phyloP scores from a whole-genome alignment of 1,140 invertebrate species.

The Drosophila nasuta region DNA sequence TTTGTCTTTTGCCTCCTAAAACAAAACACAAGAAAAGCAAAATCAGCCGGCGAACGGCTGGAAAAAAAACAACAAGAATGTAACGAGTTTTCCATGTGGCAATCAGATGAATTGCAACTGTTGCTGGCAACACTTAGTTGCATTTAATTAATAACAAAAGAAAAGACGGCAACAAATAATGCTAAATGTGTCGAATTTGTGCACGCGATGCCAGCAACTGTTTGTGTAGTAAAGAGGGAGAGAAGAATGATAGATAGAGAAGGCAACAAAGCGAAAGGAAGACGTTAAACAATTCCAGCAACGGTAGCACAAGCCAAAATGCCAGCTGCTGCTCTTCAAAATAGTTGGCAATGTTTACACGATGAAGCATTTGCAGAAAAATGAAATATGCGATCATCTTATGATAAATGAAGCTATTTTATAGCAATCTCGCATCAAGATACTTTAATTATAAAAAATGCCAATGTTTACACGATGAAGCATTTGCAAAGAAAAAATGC shows the following conservation, averaged over 20 bases:
- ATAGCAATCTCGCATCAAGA: no score
- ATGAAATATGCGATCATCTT: no score
- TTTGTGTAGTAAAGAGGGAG: neutral
- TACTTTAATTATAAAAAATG: no score
- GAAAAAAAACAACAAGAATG: slow-evolving; percentile 29
- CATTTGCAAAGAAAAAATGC: no score
- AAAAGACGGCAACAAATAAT: slow-evolving; percentile 10
- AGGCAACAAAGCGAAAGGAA: neutral
- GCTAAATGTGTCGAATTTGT: slow-evolving; percentile 14
- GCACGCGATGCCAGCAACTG: slow-evolving; percentile 23
- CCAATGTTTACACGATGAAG: no score
- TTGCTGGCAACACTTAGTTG: slow-evolving; percentile 29
- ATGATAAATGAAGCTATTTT: no score
- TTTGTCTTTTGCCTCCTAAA: slow-evolving; percentile 4
- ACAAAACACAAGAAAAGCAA: slow-evolving; percentile 20
- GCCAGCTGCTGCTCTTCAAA: neutral
- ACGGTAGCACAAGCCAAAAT: neutral
- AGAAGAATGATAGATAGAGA: neutral
- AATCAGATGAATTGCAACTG: slow-evolving; percentile 68
- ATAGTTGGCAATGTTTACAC: neutral
- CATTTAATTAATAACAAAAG: slow-evolving; percentile 39
- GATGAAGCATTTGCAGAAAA: neutral
- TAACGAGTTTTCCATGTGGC: slow-evolving; percentile 56
- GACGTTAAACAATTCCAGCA: neutral
- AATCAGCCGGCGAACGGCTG: slow-evolving; percentile 48